These are phyloP conservation scores for Epinephelus fuscoguttatus DNA, from an alignment of 2,113 vertebrate species.

Conservation along the genomic window DNA sequence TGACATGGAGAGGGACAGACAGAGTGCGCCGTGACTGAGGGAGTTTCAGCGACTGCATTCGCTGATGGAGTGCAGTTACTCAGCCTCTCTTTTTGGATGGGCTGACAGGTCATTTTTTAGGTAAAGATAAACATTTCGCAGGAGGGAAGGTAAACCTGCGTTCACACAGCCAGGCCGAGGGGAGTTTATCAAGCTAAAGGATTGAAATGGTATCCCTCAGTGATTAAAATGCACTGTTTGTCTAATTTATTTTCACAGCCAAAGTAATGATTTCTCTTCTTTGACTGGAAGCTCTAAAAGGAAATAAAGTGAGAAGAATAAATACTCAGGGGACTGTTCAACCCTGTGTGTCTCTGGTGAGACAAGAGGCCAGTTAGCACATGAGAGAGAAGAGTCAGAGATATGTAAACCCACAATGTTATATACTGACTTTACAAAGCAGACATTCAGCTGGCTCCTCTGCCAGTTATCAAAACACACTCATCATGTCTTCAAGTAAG, in stretches of 20 bases:
- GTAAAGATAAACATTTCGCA: slow-evolving; percentile 30
- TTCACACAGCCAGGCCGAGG: slow-evolving; percentile 17
- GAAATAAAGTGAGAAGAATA: slow-evolving; percentile 11
- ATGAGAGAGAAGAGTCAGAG: neutral
- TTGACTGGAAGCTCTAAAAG: slow-evolving; percentile 7
- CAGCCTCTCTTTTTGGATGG: slow-evolving; percentile 15
- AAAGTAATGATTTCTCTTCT: slow-evolving; percentile 27
- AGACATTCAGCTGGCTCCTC: no score
- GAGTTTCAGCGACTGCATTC: slow-evolving; percentile 34
- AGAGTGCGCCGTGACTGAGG: slow-evolving; percentile 22
- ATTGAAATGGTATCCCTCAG: neutral
- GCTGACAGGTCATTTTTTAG: slow-evolving; percentile 42
- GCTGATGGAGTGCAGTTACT: slow-evolving; percentile 33
- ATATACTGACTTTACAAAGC: neutral
- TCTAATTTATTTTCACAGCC: slow-evolving; percentile 25
- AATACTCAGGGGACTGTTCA: slow-evolving; percentile 4
- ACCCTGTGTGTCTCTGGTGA: neutral
- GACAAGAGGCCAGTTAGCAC: neutral
- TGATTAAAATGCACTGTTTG: slow-evolving; percentile 37
- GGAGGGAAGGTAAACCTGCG: neutral
- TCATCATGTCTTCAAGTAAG: neutral
- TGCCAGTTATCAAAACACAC: neutral
- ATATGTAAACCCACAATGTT: neutral
- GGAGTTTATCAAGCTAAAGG: slow-evolving; percentile 26
- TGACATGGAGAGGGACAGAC: slow-evolving; percentile 55